phyloP scores from a whole-genome alignment of 1,140 invertebrate genomes.

The Limonius californicus region DNA sequence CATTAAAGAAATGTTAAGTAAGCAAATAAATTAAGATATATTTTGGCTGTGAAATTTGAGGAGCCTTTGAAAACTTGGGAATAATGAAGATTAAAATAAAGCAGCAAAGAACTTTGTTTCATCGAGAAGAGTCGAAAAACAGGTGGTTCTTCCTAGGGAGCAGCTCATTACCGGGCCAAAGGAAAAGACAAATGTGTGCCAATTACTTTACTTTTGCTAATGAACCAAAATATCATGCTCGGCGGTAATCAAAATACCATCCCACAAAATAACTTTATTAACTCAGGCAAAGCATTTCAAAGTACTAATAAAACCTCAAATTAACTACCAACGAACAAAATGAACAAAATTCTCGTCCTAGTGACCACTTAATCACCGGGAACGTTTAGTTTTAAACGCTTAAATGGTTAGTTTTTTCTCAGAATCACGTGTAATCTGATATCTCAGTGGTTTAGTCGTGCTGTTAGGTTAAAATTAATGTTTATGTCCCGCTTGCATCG shows the following conservation, averaged over 20 bases:
- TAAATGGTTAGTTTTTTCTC: constrained; percentile 42
- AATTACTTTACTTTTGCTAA: constrained; percentile 8
- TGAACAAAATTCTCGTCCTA: constrained; percentile 22
- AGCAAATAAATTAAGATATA: too few species aligned
- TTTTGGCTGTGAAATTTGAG: too few species aligned
- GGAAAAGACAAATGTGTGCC: not conserved
- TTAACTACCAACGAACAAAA: constrained; percentile 16
- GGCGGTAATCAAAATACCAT: not conserved
- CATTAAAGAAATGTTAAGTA: too few species aligned
- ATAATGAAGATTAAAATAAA: too few species aligned
- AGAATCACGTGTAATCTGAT: constrained; percentile 44
- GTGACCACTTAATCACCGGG: constrained; percentile 32
- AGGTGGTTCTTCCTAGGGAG: too few species aligned
- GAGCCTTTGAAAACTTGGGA: too few species aligned
- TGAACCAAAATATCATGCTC: constrained; percentile 7
- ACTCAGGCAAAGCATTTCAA: constrained; percentile 8
- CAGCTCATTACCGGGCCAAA: not conserved
- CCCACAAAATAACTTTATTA: constrained; percentile 13
- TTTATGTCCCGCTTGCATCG: constrained; percentile 43
- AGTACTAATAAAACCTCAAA: constrained; percentile 17
- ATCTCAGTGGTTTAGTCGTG: constrained; percentile 36
- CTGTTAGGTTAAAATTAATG: constrained; percentile 47
- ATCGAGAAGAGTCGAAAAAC: too few species aligned
- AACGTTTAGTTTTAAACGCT: constrained; percentile 31
- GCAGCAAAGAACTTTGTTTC: too few species aligned